Percentiles rank a stretch among this genome's conserved stretches.
These are phyloP conservation scores for Sympetrum striolatum DNA, from an alignment of 2,888 invertebrate species.

Conservation along the genomic window DNA sequence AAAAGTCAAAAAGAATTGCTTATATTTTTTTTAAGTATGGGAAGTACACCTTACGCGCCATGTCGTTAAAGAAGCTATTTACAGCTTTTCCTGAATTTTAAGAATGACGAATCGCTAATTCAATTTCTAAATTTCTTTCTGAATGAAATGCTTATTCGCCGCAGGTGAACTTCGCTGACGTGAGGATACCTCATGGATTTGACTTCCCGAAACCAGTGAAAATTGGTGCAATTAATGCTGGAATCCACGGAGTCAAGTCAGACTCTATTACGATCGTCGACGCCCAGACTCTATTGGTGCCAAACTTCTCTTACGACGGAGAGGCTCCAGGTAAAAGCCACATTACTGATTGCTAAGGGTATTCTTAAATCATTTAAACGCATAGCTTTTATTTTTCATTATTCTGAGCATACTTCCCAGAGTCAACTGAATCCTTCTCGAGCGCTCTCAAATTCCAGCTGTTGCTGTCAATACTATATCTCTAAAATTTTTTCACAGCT, in stretches of 20 bases:
- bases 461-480: too few relatives aligned
- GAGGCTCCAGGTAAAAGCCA: conserved; percentile 80
- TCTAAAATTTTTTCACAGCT: too few relatives aligned
- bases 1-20: too few relatives aligned
- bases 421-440: too few relatives aligned
- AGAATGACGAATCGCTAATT: background rate
- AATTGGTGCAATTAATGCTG: conserved; percentile 71
- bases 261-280: conserved; percentile 90
- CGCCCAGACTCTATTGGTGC: conserved; percentile 89
- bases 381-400: too few relatives aligned
- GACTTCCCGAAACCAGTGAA: conserved; percentile 86
- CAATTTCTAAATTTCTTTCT: background rate
- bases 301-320: conserved; percentile 90
- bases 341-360: too few relatives aligned
- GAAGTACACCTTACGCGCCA: too few relatives aligned
- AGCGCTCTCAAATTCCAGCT: too few relatives aligned
- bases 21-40: too few relatives aligned
- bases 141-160: conserved; percentile 21
- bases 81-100: background rate
- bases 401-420: too few relatives aligned
- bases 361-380: too few relatives aligned
- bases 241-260: conserved; percentile 84
- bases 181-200: conserved; percentile 77
- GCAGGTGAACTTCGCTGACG: conserved; percentile 90
- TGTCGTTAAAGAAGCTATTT: too few relatives aligned